Base-by-base conservation (phyloP, 1,140 invertebrate species). In the Brachionus paranguensis region DNA sequence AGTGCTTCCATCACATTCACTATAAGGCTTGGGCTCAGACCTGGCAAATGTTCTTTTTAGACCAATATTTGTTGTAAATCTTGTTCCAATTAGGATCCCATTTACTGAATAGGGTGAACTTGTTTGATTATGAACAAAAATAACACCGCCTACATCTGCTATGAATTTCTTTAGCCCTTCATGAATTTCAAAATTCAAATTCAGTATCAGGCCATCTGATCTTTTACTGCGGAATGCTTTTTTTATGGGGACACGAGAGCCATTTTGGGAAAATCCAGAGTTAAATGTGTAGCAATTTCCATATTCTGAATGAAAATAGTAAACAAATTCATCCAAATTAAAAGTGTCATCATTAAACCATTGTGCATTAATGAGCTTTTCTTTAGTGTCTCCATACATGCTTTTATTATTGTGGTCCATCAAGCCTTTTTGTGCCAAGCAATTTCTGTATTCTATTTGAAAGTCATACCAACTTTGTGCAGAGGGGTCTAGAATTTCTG, bases 21-120 rank as follows among this genome's bases (percentile, higher is more conserved):
- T 81, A 68, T 41, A 81, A 3, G 78, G 78, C 11, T 81, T 81
- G 7, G 50, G 50, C 37, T 81, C 20, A 45, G 55, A 55, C 6
- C 12, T 37, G 10, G 17, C 29, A 47, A 45, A 64, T 27, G 33
- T 60, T 60, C 78, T 43, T 20, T 41, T 41, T 14, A 81, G 12
- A 24, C 33, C 78, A 20, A 81, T 45, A 47, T 81, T 68, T 27
- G 53, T 68, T 27, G 24, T 17, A 11, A 17, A n/a, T 24, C 17
- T n/a, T 12, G 24, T 10, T 37, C 17, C 12, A 27, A 50, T 3
- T 24, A 47, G 4, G 10, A 76, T 50, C 12, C 72, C 72, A 17
- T 27, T 50, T 27, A 33, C 72, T 27, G 8, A 50, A 27, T 24
- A 27, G 12, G 45, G 72, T 5, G 72, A 50, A 12, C 24, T 47